phyloP scores from a whole-genome alignment of 2,797 vertebrate species.

The Eremophila alpestris region DNA sequence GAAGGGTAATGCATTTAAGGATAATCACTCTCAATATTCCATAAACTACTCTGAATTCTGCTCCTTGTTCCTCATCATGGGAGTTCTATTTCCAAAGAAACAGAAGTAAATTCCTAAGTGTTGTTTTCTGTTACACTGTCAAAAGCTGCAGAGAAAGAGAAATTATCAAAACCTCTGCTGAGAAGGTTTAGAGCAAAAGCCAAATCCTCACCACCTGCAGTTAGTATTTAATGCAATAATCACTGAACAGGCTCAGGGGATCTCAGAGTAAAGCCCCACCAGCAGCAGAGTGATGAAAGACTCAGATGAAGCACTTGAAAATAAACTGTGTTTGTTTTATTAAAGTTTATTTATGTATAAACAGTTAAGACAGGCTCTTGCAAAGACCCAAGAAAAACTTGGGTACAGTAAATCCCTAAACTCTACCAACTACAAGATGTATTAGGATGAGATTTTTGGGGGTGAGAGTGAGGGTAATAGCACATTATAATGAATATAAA shows the following conservation, averaged over 20 bases:
- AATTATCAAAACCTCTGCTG: neutral
- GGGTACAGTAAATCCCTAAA: neutral
- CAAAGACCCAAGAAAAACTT: neutral
- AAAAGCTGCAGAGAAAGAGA: neutral
- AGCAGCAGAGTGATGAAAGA: neutral
- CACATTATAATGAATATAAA: neutral
- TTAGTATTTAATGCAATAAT: neutral
- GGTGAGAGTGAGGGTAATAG: fast-evolving
- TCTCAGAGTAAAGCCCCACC: neutral
- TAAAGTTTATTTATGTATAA: neutral
- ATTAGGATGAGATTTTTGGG: neutral
- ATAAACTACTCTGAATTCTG: neutral
- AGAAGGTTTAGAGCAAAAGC: neutral
- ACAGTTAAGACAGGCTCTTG: neutral
- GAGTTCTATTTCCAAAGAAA: neutral
- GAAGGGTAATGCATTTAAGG: neutral
- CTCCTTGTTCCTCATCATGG: neutral
- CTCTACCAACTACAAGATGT: neutral
- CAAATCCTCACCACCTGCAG: neutral
- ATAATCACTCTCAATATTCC: neutral
- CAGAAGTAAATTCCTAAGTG: neutral
- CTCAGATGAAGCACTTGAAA: neutral
- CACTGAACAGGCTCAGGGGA: neutral
- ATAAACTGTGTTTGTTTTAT: neutral
- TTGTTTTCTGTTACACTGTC: neutral